Evolutionary conservation across 2,797 vertebrate species (phyloP), one percentile per base, ranked within the genome.

Genomic region (Sebastes jordani): DNA sequence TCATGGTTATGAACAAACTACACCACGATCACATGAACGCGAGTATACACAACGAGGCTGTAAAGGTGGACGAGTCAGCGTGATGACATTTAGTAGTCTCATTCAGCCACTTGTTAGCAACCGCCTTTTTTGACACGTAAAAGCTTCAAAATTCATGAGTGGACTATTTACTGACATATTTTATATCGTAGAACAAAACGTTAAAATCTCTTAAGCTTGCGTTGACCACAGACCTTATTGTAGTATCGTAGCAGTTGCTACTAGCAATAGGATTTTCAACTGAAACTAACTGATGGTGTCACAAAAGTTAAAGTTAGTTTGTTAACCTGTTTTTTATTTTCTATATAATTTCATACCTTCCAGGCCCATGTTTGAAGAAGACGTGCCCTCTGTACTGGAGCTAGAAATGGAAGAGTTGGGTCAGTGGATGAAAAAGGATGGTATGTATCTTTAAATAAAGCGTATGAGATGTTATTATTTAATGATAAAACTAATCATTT

Each of bases 321-420:
- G 2, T 29, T 25, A 7, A n/a, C 0, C 1, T 14, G 10, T 0
- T 36, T 61, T 2, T 66, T 32, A 63, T 58, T 74, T 52, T 42
- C 11, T 7, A 0, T 11, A 25, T 32, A 1, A 23, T 4, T 36
- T 60, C 80, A 56, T 71, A 5, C 36, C 25, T 58, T 78, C 56
- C 82, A 99, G 99, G 93, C 99, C 98, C 68, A 99, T 98, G 96
- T 99, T 99, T 95, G 99, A 99, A 88, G 99, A 99, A 70, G 99
- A 99, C 49, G 97, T 99, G 0, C 98, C 98, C 11, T 99, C 99
- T 55, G 99, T 99, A 7, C 96, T 99, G 95, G 99, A 99, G 91
- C 94, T 99, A 70, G 99, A 99, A 91, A 98, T 99, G 98, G 98
- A 99, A 71, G 98, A 99, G 76, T 93, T 99, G 38, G 97, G 97